phyloP scores from a whole-genome alignment of 1,140 invertebrate species.

The Ceratosolen solmsi region DNA sequence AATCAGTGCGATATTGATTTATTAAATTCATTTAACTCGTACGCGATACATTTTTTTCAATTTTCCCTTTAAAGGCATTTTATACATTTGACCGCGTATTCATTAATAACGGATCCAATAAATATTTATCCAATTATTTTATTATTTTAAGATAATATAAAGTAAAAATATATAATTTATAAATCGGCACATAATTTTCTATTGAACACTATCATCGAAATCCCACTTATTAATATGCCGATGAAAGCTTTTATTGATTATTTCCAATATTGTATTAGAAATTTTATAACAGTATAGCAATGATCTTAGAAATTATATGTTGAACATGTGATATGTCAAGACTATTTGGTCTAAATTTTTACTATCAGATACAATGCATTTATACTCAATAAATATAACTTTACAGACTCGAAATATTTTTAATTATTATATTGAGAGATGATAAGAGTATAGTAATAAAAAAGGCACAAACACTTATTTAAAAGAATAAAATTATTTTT shows the following conservation, averaged over 20 bases:
- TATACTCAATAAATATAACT: slow-evolving; percentile 8
- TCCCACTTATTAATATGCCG: background rate
- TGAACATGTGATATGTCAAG: background rate
- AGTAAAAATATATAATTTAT: slow-evolving; percentile 10
- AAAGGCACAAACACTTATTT: too few species aligned
- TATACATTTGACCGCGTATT: slow-evolving; percentile 30
- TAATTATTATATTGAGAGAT: too few species aligned
- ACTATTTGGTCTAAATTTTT: background rate
- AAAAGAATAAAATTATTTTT: too few species aligned
- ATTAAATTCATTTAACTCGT: background rate
- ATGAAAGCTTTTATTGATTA: slow-evolving; percentile 14
- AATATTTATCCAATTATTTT: slow-evolving; percentile 4
- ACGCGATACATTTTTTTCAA: background rate
- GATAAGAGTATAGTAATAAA: too few species aligned
- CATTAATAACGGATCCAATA: background rate
- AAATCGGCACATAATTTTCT: background rate
- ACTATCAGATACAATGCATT: background rate
- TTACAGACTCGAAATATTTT: background rate
- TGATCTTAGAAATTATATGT: background rate
- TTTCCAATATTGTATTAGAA: background rate
- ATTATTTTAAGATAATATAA: background rate
- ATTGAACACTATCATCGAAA: background rate
- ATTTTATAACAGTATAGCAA: background rate
- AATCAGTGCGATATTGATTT: background rate
- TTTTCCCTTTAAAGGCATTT: slow-evolving; percentile 5